Percentiles rank a stretch among this genome's conserved stretches.
Conservation (phyloP, 2,888 invertebrate genomes). For the Xestobium rufovillosum region DNA sequence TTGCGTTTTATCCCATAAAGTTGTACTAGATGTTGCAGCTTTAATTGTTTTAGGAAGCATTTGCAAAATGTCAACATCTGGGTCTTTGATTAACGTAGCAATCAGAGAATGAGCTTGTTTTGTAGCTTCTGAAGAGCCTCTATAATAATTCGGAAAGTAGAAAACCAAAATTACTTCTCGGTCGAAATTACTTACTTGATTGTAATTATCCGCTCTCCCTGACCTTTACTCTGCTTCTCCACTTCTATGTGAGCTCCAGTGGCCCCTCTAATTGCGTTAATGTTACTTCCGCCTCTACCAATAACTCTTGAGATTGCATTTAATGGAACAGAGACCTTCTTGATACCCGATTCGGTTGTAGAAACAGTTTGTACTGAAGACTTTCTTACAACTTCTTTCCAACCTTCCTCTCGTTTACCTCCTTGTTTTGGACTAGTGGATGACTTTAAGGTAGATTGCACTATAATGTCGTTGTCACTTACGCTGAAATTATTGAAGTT, state of each 20-base stretch:
- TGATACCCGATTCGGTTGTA: conserved; percentile 52
- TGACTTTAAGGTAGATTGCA: too few species aligned
- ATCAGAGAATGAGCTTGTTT: conserved; percentile 90
- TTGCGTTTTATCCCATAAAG: conserved; percentile 52
- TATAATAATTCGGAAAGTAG: conserved; percentile 34
- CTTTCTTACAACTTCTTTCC: conserved; percentile 94
- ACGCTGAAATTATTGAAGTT: too few species aligned
- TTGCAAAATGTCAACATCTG: conserved; percentile 82
- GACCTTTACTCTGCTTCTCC: conserved; percentile 93
- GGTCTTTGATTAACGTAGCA: conserved; percentile 87
- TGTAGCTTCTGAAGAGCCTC: conserved; percentile 85
- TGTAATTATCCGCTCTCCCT: conserved; percentile 89
- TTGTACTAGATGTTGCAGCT: conserved; percentile 48
- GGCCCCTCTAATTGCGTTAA: conserved; percentile 93
- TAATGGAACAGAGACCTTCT: conserved; percentile 90
- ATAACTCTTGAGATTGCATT: conserved; percentile 96
- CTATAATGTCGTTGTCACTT: too few species aligned
- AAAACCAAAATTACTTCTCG: conserved; percentile 9
- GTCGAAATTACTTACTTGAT: conserved; percentile 62
- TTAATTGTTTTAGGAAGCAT: conserved; percentile 58
- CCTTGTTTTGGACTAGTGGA: conserved; percentile 63
- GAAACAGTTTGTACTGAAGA: conserved; percentile 54
- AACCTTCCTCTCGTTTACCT: conserved; percentile 77
- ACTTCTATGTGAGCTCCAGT: conserved; percentile 98
- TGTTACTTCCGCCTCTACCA: conserved; percentile 94